Evolutionary conservation across 2,888 invertebrate species (phyloP), one percentile per base, ranked within the genome.

Genomic region (Brachylomia viminalis): DNA sequence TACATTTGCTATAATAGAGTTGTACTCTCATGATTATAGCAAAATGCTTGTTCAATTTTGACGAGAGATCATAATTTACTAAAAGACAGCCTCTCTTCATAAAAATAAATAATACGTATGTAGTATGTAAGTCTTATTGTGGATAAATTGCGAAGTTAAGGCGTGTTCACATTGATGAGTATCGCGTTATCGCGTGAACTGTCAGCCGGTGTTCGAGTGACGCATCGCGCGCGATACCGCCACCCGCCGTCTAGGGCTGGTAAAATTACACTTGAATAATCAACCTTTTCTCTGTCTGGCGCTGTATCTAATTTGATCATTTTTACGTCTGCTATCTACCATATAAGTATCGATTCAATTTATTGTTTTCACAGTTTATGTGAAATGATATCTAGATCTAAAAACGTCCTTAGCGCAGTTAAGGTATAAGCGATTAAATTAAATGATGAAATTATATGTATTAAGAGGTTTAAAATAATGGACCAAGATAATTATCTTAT

Each of bases 121-220:
- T 17, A 52, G 3, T 27, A 66, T 4, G 23, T 45, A 62, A 68
- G 75, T 59, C 23, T 66, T 62, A 42, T 45, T 47, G 33, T 64
- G 64, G 76, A 87, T 88, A 89, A 87, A 88, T 86, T 81, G 85
- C 77, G 13, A 84, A 88, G 90, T 90, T 91, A 91, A 88, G 87
- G 75, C 84, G 84, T 90, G 87, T 91, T 88, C 88, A 90, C 89
- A 89, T 85, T 82, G 86, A 88, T 86, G 72, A 78, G 81, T 89
- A 91, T 91, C 90, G 86, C 72, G 78, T 72, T 77, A 82, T 84
- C 77, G 84, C 68, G 76, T 68, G 77, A 75, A 83, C 84, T 86
- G 86, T 88, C 88, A 87, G 86, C 81, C 81, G 79, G 73, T 84
- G 84, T 86, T 86, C 85, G 80, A 90, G 69, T 88, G 91, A 91